Percentiles rank a stretch among this genome's conserved stretches.
phyloP scores from a whole-genome alignment of 2,797 vertebrate genomes.

The Buceros bicornis region DNA sequence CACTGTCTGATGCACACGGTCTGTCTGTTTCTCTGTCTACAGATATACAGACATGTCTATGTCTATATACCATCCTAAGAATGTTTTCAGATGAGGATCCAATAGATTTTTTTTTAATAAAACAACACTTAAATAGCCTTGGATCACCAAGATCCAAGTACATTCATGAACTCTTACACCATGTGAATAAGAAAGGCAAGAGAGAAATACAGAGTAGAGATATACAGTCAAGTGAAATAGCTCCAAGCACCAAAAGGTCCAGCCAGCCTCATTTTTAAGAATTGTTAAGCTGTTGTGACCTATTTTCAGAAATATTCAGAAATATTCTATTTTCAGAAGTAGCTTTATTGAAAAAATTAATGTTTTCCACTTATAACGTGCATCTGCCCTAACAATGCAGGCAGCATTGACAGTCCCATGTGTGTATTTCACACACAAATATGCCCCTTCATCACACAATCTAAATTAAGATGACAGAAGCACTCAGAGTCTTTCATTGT shows the following conservation, averaged over 20 bases:
- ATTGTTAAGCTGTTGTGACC: background rate
- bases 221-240: background rate
- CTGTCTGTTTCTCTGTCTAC: background rate
- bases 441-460: background rate
- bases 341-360: background rate
- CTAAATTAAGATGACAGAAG: background rate
- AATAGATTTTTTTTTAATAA: background rate
- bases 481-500: background rate
- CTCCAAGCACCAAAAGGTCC: background rate
- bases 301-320: background rate
- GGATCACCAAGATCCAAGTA: background rate
- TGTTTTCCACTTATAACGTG: background rate
- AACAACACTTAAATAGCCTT: background rate
- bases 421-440: background rate
- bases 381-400: background rate
- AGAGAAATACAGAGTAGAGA: background rate
- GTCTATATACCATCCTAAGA: background rate
- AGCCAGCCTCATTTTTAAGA: background rate
- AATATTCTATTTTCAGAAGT: background rate
- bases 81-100: background rate
- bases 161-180: background rate
- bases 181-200: background rate
- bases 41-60: background rate
- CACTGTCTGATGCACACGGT: background rate
- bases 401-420: background rate